Percentiles rank a stretch among this genome's conserved stretches.
phyloP scores from a whole-genome alignment of 2,888 invertebrate species.

The Brenthis hecate region DNA sequence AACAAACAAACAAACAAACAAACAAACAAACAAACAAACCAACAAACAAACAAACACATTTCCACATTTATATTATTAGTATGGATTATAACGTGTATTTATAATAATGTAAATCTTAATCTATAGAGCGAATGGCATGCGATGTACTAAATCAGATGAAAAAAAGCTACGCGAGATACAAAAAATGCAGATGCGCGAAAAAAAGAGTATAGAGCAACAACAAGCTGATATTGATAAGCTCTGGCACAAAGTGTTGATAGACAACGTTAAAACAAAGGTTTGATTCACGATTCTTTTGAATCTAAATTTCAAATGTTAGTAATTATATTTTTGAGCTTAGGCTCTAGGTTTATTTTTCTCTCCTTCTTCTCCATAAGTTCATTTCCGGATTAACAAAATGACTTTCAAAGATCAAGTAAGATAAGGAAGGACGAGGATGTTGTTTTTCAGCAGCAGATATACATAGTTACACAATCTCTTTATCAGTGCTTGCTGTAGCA shows the following conservation, averaged over 20 bases:
- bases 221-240: slow-evolving; percentile 56
- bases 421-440: no score
- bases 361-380: no score
- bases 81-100: not conserved
- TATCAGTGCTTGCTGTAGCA: no score
- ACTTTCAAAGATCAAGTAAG: no score
- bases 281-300: not conserved
- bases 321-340: not conserved
- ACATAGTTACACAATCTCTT: no score
- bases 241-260: slow-evolving; percentile 68
- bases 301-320: not conserved
- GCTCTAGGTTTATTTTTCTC: no score
- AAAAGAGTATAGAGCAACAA: slow-evolving; percentile 54
- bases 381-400: no score
- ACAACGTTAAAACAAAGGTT: slow-evolving; percentile 65
- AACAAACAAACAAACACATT: no score
- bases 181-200: slow-evolving; percentile 66
- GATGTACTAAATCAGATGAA: slow-evolving; percentile 61
- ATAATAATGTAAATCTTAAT: not conserved
- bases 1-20: no score
- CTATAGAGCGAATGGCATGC: slow-evolving; percentile 66
- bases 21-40: no score
- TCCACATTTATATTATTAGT: no score
- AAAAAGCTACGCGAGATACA: slow-evolving; percentile 58
- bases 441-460: no score